A percentile compares a stretch with the other conserved stretches of the same genome.
phyloP scores from a whole-genome alignment of 2,113 vertebrate species.

The Laterallus jamaicensis region DNA sequence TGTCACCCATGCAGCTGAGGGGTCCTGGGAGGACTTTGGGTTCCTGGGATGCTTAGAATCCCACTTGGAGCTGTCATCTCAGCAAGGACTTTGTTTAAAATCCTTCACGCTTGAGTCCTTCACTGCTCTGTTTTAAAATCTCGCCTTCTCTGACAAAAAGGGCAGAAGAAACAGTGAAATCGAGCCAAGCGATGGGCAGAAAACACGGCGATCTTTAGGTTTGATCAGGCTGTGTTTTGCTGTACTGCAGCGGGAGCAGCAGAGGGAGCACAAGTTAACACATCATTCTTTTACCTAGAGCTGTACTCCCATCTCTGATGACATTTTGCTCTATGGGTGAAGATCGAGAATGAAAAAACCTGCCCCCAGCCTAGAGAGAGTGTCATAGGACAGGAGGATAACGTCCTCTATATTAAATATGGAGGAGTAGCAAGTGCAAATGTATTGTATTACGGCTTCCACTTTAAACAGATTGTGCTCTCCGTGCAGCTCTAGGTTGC shows the following conservation, averaged over 20 bases:
- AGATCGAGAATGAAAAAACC: neutral
- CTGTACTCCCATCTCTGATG: neutral
- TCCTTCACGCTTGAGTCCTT: rapidly evolving
- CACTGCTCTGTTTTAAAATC: neutral
- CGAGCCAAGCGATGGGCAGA: neutral
- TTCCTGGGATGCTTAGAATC: rapidly evolving
- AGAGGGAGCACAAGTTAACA: conserved; percentile 70
- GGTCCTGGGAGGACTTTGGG: neutral
- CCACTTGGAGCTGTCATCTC: neutral
- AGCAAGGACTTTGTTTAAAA: neutral
- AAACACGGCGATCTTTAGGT: neutral
- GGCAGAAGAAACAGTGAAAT: neutral
- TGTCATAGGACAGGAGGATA: neutral
- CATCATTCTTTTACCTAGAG: neutral
- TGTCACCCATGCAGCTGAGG: rapidly evolving
- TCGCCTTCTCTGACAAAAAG: too few relatives aligned
- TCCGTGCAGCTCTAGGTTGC: neutral
- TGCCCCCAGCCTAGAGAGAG: rapidly evolving
- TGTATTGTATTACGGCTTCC: neutral
- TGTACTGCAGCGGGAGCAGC: conserved; percentile 54
- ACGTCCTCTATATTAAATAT: neutral
- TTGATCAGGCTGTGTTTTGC: neutral
- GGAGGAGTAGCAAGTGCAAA: neutral
- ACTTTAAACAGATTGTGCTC: neutral
- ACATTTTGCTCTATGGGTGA: neutral